phyloP scores from a whole-genome alignment of 2,113 vertebrate genomes.

The Fulica atra region DNA sequence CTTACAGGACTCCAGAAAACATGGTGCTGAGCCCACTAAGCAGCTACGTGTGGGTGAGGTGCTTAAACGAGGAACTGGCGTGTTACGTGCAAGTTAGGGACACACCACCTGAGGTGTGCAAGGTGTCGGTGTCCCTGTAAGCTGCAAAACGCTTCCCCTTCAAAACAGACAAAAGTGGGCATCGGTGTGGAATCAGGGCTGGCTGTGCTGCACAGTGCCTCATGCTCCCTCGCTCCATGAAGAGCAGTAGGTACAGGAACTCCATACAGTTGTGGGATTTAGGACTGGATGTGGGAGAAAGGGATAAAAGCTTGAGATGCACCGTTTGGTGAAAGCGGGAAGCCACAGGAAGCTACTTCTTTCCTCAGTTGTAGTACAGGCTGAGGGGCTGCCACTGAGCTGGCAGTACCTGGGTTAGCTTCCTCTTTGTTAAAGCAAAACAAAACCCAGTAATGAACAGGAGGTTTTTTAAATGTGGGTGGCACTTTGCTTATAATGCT shows the following conservation, averaged over 20 bases:
- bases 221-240: background rate
- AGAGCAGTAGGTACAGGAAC: background rate
- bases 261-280: background rate
- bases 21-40: constrained; percentile 19
- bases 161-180: background rate
- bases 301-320: background rate
- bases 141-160: background rate
- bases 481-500: background rate
- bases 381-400: background rate
- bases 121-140: background rate
- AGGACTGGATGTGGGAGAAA: background rate
- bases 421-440: background rate
- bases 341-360: background rate
- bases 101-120: background rate
- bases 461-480: background rate
- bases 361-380: background rate
- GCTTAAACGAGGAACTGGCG: background rate
- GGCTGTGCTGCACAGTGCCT: background rate
- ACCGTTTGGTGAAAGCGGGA: background rate
- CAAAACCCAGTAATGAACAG: background rate
- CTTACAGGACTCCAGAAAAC: constrained; percentile 43
- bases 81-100: background rate
- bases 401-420: background rate
- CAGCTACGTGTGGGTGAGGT: background rate
- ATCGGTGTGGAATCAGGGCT: background rate